A percentile compares a stretch with the other conserved stretches of the same genome.
phyloP scores from a whole-genome alignment of 2,888 invertebrate species.

The Reticulitermes lucifugus region DNA sequence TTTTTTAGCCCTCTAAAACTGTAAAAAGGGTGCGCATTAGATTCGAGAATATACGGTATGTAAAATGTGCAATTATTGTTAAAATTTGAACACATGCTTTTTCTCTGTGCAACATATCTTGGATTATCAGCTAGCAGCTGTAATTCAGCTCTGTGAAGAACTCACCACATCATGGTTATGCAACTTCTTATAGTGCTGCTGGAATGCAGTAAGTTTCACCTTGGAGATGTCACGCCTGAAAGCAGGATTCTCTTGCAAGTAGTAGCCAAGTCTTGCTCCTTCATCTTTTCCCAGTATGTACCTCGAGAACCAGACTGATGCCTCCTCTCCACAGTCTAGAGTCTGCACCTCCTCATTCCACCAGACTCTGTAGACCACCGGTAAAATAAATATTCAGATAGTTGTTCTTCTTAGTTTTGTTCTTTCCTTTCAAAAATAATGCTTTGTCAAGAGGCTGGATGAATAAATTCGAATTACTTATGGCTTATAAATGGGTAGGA shows the following conservation, averaged over 20 bases:
- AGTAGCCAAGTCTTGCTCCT: slow-evolving; percentile 41
- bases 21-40: too few relatives aligned
- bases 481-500: too few relatives aligned
- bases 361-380: slow-evolving; percentile 35
- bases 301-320: slow-evolving; percentile 78
- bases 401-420: too few relatives aligned
- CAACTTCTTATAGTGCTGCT: slow-evolving; percentile 56
- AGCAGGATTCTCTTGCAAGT: neutral
- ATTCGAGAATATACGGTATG: too few relatives aligned
- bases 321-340: slow-evolving; percentile 79
- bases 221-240: slow-evolving; percentile 29
- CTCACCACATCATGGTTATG: slow-evolving; percentile 59
- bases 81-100: too few relatives aligned
- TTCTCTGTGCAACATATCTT: too few relatives aligned
- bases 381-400: neutral
- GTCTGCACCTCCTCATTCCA: slow-evolving; percentile 64
- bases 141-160: neutral
- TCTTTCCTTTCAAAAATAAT: too few relatives aligned
- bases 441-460: too few relatives aligned
- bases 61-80: too few relatives aligned
- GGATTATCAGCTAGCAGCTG: too few relatives aligned
- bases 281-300: slow-evolving; percentile 55
- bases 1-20: too few relatives aligned
- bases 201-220: slow-evolving; percentile 46
- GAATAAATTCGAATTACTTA: too few relatives aligned